These are phyloP conservation scores for Athetis lepigone DNA, from an alignment of 2,888 invertebrate species.

Conservation along the genomic window DNA sequence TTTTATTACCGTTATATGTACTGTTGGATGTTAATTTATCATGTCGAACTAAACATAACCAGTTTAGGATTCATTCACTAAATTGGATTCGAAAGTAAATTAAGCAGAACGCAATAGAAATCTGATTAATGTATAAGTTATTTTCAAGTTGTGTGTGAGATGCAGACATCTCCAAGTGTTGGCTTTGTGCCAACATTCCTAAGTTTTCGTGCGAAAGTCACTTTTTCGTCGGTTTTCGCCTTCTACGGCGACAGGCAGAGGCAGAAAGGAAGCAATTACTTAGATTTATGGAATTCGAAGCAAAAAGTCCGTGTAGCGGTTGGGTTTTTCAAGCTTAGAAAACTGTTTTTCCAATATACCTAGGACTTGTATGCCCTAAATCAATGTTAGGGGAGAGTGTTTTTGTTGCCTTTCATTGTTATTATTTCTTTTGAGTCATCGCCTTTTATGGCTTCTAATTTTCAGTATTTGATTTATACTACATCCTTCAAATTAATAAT, in stretches of 20 bases:
- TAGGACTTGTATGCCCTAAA: conserved; percentile 30
- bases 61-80: conserved; percentile 30
- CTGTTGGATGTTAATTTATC: conserved; percentile 42
- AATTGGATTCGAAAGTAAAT: conserved; percentile 26
- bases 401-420: conserved; percentile 14
- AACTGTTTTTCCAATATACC: conserved; percentile 53
- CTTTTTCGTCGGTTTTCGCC: conserved; percentile 80
- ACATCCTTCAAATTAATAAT: background rate
- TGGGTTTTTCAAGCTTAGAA: conserved; percentile 55
- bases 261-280: conserved; percentile 86
- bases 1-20: conserved; percentile 54
- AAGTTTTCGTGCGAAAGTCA: conserved; percentile 79
- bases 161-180: conserved; percentile 76
- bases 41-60: conserved; percentile 21
- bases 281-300: conserved; percentile 84
- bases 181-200: conserved; percentile 78
- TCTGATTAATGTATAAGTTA: conserved; percentile 44
- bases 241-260: conserved; percentile 68
- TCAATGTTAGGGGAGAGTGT: conserved; percentile 20
- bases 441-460: background rate
- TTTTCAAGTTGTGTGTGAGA: conserved; percentile 59
- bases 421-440: conserved; percentile 20
- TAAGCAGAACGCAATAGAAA: conserved; percentile 47
- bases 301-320: conserved; percentile 68
- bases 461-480: background rate